Base-by-base conservation (phyloP, 1,140 invertebrate genomes). In the Pseudomyrmex flavicornis region DNA sequence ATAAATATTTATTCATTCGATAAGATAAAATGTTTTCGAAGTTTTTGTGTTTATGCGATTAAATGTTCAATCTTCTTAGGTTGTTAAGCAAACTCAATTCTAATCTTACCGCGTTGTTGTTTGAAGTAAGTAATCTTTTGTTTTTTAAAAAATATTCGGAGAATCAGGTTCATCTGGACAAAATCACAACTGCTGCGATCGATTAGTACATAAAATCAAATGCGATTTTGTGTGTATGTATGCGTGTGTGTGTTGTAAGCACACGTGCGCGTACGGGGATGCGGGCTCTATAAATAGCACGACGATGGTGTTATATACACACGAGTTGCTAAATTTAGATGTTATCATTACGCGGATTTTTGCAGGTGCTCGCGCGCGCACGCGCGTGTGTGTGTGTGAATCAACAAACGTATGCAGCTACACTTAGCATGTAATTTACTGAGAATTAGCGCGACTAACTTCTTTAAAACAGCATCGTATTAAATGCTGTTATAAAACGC, bases 231-330 rank as follows among this genome's bases (percentile, higher is more conserved):
- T 69, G 26, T 26, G 3, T 26, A 0, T 17, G 17, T 17, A 65
- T 58, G 22, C 17, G 76, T 69, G 52, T 26, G 26, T 26, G 3
- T 26, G 26, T 26, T 26, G 26, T 26, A 22, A 10, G 9, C 9
- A 22, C 48, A 69, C 20, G 48, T 46, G n/a, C 12, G 50, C 35
- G 56, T 46, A 52, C 48, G 52, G 12, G 63, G 75, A 79, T 79
- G 76, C 66, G 76, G 76, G 76, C 26, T 79, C 76, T 79, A 79
- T 79, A 79, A 79, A 79, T 79, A 79, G 76, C 69, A 59, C 12
- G 35, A 48, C 17, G 44, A 44, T 70, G 44, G 15, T 79, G 59
- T 50, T 50, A 70, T 70, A 65, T 66, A 79, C 58, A 79, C 15
- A 56, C 63, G 52, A 79, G 56, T 70, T 20, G 52, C 76, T 79